Base-by-base conservation (phyloP, 2,113 vertebrate species). In the Eurystomus gularis region DNA sequence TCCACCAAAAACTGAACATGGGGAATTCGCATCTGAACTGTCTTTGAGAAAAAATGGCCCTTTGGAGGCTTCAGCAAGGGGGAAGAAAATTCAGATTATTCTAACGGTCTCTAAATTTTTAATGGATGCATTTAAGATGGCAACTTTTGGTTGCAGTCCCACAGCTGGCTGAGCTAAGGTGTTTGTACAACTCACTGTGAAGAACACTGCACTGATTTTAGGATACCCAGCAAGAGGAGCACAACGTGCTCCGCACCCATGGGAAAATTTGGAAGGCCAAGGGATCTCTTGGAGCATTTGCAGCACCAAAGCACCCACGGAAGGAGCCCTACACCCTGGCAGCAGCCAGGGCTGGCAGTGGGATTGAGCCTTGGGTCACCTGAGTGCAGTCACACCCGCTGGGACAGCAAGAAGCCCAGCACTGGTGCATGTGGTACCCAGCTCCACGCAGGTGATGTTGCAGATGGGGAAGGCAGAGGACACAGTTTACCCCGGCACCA, bases 381-480 rank as follows among this genome's bases (percentile, higher is more conserved):
- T 28, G 3, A 40, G 40, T 1, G 1, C 52, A 68, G 40, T 29
- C 46, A 48, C 21, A 35, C 4, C 9, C 23, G 11, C 7, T 0
- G 3, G n/a, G 44, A 10, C 49, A 55, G 31, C 1, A 0, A 60
- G 52, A 28, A 79, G 55, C 3, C 11, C 46, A 33, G 52, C 0
- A 0, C 44, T 4, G 1, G 3, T 12, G 3, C 1, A 0, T 4
- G 13, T 3, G 3, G 44, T 9, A 17, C 48, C 19, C 3, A 0
- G 48, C 42, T 37, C 48, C 15, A 15, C 0, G 0, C 54, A 57
- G 54, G 17, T 0, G 0, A n/a, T 19, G 33, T 42, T 37, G 29
- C 0, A 3, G 35, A 11, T 7, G 33, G 42, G 20, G 42, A 21
- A 81, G 17, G 15, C 61, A 39, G 39, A 39, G 51, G 25, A 51